Conservation (phyloP, 2,888 invertebrate species). For the Campopleginae sp. region DNA sequence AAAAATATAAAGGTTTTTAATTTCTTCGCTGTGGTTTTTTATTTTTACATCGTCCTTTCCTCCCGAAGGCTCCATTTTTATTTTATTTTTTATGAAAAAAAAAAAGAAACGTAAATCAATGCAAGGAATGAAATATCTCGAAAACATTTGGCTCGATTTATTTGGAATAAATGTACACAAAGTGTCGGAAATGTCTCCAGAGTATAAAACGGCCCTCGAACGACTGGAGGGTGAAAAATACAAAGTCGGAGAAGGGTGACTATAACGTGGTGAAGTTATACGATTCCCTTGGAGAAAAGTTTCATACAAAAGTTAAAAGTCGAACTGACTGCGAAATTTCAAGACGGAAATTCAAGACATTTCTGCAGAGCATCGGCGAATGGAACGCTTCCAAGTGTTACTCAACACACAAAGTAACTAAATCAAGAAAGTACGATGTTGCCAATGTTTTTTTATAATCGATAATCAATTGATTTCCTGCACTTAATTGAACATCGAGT, state of each 20-base stretch:
- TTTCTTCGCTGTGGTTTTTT: neutral
- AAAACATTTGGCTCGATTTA: conserved; percentile 44
- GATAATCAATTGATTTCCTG: neutral
- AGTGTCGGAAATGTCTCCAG: conserved; percentile 25
- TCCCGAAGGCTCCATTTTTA: too few species aligned
- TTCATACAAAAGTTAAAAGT: neutral
- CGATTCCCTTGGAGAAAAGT: conserved; percentile 13
- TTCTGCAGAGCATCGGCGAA: neutral
- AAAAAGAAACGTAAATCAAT: neutral
- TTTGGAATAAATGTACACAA: conserved; percentile 13
- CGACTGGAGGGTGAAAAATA: conserved; percentile 8
- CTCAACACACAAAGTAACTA: neutral
- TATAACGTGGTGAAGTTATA: conserved; percentile 6
- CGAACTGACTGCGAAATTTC: neutral
- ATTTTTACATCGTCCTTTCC: too few species aligned
- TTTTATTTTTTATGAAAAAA: too few species aligned
- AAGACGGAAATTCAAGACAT: neutral
- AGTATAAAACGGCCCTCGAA: conserved; percentile 14
- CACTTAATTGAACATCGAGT: neutral
- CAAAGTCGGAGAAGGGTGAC: conserved; percentile 4
- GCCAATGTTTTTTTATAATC: neutral
- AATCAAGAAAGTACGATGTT: too few species aligned
- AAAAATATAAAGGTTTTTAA: neutral
- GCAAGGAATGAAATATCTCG: neutral
- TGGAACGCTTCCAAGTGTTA: neutral